Evolutionary conservation across 2,888 invertebrate genomes (phyloP), one percentile per base, ranked within the genome.

Genomic region (Smittia aterrima): DNA sequence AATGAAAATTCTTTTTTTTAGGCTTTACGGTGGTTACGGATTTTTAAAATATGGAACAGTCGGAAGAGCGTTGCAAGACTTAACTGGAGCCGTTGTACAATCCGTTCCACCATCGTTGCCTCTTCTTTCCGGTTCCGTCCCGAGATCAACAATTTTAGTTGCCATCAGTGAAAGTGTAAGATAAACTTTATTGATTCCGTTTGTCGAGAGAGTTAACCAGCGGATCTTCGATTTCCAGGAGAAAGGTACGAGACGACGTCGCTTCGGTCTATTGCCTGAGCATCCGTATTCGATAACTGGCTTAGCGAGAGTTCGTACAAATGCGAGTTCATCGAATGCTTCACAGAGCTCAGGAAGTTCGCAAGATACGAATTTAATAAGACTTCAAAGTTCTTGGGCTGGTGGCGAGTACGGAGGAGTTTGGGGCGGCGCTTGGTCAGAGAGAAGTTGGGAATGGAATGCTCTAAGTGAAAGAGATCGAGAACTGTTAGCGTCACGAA

Each of bases 51-150:
- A 87, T 71, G 88, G 89, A 76, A 85, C 87, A 76, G 86, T 87
- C 74, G 89, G 90, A 47, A 85, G 90, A 79, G 90, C 90, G 9
- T 85, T 90, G 77, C 89, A 90, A 81, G 90, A 90, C 79, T 84
- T 92, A 76, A 89, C 90, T 2, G 92, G 91, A 66, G 91, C 91
- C 74, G 87, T 91, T 77, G 90, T 91, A 76, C 91, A 91, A 83
- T 89, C 90, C 81, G 87, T 88, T 78, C 77, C 77, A 13, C 77
- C 77, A 22, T 76, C 76, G 58, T 76, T 76, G 6, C 77, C 77
- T 25, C 82, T 84, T 66, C 84, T 90, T 74, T 87, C 88, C 81
- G 88, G 89, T 75, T 90, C 89, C 76, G 88, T 90, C 77, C 90
- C 90, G 75, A 84, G 90, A 79, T 89, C 90, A 80, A 89, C 89